These are phyloP conservation scores for Anas bahamensis DNA, from an alignment of 2,797 vertebrate species.

Conservation along the genomic window DNA sequence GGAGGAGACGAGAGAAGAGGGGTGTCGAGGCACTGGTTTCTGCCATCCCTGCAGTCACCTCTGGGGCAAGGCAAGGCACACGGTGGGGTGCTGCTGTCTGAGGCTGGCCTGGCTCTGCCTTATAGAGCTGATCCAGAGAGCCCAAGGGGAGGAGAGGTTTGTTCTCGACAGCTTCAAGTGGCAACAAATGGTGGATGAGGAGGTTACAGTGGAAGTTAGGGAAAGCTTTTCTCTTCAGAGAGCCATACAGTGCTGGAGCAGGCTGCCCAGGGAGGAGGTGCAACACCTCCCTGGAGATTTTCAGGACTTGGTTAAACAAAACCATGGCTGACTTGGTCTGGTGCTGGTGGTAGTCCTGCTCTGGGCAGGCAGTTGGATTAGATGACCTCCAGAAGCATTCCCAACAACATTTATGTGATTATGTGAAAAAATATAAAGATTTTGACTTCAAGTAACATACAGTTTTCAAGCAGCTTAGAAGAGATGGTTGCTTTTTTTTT, in stretches of 20 bases:
- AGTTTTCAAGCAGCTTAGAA: not conserved
- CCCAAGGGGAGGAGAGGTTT: not conserved
- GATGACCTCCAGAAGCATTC: not conserved
- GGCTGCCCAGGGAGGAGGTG: not conserved
- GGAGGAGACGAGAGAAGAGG: not conserved
- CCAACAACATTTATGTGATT: not conserved
- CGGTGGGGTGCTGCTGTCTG: fast-evolving
- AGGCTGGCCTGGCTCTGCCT: not conserved
- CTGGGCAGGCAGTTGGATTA: not conserved
- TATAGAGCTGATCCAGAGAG: not conserved
- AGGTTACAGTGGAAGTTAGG: not conserved
- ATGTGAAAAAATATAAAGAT: not conserved
- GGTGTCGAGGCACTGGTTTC: not conserved
- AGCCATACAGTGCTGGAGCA: not conserved
- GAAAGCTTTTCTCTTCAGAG: not conserved
- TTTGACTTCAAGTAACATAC: not conserved
- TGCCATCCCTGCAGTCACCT: not conserved
- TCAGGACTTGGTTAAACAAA: not conserved
- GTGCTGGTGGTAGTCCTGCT: not conserved
- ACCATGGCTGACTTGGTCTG: not conserved
- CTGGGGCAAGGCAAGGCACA: not conserved
- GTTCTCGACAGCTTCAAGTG: not conserved
- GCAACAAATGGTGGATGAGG: not conserved
- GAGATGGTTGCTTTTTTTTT: not conserved
- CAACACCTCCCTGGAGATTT: not conserved